Conservation (phyloP, 2,113 vertebrate genomes). For the Corythoichthys haematopterus region DNA sequence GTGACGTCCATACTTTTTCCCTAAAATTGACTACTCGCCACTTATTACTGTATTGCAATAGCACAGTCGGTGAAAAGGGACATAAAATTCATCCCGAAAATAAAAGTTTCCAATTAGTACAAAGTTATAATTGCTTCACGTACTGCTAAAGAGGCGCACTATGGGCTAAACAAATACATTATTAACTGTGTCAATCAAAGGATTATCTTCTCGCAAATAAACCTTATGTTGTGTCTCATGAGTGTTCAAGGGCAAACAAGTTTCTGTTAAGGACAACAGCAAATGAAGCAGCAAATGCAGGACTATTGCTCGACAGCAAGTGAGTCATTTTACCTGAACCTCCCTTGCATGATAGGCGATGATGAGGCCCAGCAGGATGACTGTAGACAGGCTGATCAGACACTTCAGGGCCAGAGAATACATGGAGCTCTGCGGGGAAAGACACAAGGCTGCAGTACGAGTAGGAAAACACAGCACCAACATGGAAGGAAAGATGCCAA, state of each 20-base stretch:
- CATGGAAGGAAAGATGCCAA: slow-evolving; percentile 9
- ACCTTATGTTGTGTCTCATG: neutral
- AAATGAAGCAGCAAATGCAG: neutral
- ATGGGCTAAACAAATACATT: too few relatives aligned
- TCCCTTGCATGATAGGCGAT: slow-evolving; percentile 92
- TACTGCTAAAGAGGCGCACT: too few relatives aligned
- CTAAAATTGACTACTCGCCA: too few relatives aligned
- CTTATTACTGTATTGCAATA: too few relatives aligned
- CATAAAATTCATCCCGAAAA: too few relatives aligned
- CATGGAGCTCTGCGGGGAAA: slow-evolving; percentile 79
- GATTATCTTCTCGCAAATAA: neutral
- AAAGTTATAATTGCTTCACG: too few relatives aligned
- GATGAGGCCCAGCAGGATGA: slow-evolving; percentile 92
- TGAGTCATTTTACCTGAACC: slow-evolving; percentile 81
- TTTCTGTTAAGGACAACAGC: neutral
- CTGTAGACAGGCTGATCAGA: slow-evolving; percentile 94
- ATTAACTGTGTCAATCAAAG: neutral
- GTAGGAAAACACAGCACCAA: slow-evolving; percentile 11
- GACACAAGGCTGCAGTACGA: neutral
- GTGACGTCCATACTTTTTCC: too few relatives aligned
- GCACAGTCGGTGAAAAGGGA: too few relatives aligned
- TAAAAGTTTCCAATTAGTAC: too few relatives aligned
- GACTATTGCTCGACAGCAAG: neutral
- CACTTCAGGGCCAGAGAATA: slow-evolving; percentile 93
- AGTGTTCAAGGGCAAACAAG: neutral